Evolutionary conservation across 1,140 invertebrate species (phyloP).

Genomic region (Listronotus bonariensis): DNA sequence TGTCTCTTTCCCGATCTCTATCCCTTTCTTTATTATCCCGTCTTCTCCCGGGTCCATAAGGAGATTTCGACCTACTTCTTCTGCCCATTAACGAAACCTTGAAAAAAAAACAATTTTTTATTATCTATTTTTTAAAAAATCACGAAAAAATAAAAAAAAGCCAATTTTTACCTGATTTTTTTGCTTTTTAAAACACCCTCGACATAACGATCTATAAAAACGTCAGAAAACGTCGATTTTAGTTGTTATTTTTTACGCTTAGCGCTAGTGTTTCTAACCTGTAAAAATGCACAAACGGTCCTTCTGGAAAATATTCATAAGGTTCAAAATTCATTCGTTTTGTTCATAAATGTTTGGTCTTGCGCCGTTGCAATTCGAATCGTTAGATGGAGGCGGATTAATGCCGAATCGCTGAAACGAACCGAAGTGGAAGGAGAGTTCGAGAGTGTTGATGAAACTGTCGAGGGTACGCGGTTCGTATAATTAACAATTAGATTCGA

Average conservation of each 20-base stretch:
- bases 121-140: constrained; percentile 17
- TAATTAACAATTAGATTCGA: constrained; percentile 29
- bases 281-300: constrained; percentile 29
- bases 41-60: constrained; percentile 42
- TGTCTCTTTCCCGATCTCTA: constrained; percentile 58
- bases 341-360: constrained; percentile 16
- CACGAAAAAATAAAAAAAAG: constrained; percentile 38
- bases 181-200: constrained; percentile 43
- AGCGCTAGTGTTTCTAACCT: constrained; percentile 49
- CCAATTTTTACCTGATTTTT: constrained; percentile 45
- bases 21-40: constrained; percentile 55
- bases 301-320: constrained; percentile 15
- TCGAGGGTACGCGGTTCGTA: constrained; percentile 40
- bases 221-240: constrained; percentile 51
- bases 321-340: constrained; percentile 18
- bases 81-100: constrained; percentile 46
- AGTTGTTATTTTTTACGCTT: constrained; percentile 51
- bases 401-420: constrained; percentile 1
- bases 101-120: constrained; percentile 32
- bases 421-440: constrained; percentile 10
- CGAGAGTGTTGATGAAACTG: constrained; percentile 38
- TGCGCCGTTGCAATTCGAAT: constrained; percentile 6
- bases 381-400: background rate
- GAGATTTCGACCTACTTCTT: constrained; percentile 54
- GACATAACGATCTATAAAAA: constrained; percentile 46